Percentiles rank a stretch among this genome's conserved stretches.
Conservation (phyloP, 92 coral and sea anemone genomes). For the Siderastrea radians region DNA sequence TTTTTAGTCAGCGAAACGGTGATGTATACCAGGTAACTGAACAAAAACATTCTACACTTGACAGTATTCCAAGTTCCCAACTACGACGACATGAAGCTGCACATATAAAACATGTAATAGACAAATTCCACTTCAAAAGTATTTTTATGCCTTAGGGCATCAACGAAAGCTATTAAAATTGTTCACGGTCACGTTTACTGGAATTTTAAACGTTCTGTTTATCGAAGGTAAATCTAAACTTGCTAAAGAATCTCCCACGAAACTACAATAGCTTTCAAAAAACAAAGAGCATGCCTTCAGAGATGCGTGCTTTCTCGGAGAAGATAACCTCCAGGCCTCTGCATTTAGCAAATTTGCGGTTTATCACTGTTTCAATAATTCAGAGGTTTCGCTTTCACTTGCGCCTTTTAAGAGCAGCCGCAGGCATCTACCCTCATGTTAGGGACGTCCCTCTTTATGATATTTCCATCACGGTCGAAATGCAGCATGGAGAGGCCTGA, state of each 20-base stretch:
- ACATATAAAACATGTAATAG: slow-evolving; percentile 3
- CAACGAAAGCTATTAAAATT: slow-evolving; percentile 4
- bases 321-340: slow-evolving; percentile 15
- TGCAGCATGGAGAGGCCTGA: slow-evolving; percentile 69
- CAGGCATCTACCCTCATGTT: slow-evolving; percentile 74
- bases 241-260: slow-evolving; percentile 20
- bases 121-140: slow-evolving; percentile 5
- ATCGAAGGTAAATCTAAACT: slow-evolving; percentile 33
- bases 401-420: slow-evolving; percentile 56
- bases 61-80: not conserved
- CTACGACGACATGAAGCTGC: not conserved
- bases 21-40: not conserved
- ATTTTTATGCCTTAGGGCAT: slow-evolving; percentile 33
- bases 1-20: not conserved
- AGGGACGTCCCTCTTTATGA: slow-evolving; percentile 52
- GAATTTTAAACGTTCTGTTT: slow-evolving; percentile 15
- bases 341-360: not conserved
- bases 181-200: slow-evolving; percentile 13
- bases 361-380: slow-evolving; percentile 1
- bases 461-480: slow-evolving; percentile 45
- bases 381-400: not conserved
- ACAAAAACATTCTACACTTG: not conserved
- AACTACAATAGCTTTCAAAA: slow-evolving; percentile 27
- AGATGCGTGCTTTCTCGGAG: not conserved
- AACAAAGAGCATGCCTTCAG: slow-evolving; percentile 24